Conservation (phyloP, 2,797 vertebrate species). For the Sebastes cheni region DNA sequence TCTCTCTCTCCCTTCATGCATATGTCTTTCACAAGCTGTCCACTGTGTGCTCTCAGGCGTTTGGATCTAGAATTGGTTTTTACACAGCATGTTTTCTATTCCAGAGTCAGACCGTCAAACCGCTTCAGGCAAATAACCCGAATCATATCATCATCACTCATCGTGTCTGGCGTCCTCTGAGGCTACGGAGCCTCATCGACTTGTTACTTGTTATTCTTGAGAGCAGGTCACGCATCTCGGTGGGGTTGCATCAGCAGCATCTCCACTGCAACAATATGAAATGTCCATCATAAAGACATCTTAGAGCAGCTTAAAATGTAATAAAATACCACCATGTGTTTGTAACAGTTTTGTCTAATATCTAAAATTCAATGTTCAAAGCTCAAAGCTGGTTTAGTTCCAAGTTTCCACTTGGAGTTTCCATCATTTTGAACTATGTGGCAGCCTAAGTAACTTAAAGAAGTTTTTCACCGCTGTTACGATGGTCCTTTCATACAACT, state of each 20-base stretch:
- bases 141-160: neutral
- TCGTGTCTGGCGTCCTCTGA: neutral
- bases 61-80: slow-evolving; percentile 34
- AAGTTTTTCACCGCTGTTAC: neutral
- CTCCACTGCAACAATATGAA: neutral
- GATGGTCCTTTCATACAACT: neutral
- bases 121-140: neutral
- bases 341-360: neutral
- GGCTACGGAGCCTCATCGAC: neutral
- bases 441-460: neutral
- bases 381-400: neutral
- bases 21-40: slow-evolving; percentile 16
- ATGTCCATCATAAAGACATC: neutral
- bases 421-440: neutral
- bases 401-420: neutral
- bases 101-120: slow-evolving; percentile 6
- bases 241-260: neutral
- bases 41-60: slow-evolving; percentile 4
- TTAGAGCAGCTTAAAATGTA: neutral
- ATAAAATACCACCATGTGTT: neutral
- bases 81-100: slow-evolving; percentile 9
- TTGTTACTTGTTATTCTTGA: neutral
- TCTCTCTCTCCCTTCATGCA: neutral
- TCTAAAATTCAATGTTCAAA: neutral
- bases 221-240: neutral